Conservation (phyloP, 1,140 invertebrate genomes). For the Coelopa frigida region DNA sequence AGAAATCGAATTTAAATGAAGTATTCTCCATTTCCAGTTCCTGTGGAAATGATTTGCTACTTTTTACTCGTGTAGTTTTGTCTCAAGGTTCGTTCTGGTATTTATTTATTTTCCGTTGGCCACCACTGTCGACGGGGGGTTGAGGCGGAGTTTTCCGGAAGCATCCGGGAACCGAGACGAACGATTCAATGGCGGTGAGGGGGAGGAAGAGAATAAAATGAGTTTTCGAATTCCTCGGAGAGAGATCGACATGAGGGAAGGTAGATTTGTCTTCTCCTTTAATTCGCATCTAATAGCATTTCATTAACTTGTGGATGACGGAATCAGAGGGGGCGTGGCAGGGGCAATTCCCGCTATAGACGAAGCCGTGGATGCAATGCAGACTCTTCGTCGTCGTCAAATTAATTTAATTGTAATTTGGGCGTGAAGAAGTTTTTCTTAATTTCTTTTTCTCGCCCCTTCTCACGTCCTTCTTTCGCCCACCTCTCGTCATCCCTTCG, state of each 20-base stretch:
- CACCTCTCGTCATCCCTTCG: background rate
- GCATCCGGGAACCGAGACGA: no score
- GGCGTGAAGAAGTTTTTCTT: constrained; percentile 13
- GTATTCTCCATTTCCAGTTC: constrained; percentile 12
- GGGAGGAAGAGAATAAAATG: background rate
- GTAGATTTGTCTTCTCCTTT: no score
- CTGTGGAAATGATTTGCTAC: constrained; percentile 12
- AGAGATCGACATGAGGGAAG: background rate
- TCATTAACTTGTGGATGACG: constrained; percentile 1
- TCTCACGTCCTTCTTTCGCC: background rate
- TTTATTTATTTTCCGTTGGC: background rate
- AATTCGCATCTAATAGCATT: constrained; percentile 12
- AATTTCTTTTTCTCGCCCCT: constrained; percentile 1
- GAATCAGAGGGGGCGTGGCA: background rate
- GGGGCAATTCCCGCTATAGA: background rate
- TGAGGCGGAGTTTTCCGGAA: no score
- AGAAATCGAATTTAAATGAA: constrained; percentile 13
- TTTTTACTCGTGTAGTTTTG: background rate
- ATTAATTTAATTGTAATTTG: background rate
- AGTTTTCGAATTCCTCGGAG: constrained; percentile 13
- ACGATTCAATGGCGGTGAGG: no score
- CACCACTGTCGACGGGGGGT: no score
- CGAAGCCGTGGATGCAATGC: background rate
- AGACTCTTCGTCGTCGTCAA: background rate
- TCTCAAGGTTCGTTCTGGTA: background rate